Conservation (phyloP, 53 echinoderm and acorn worm genomes). For the Paracentrotus lividus region DNA sequence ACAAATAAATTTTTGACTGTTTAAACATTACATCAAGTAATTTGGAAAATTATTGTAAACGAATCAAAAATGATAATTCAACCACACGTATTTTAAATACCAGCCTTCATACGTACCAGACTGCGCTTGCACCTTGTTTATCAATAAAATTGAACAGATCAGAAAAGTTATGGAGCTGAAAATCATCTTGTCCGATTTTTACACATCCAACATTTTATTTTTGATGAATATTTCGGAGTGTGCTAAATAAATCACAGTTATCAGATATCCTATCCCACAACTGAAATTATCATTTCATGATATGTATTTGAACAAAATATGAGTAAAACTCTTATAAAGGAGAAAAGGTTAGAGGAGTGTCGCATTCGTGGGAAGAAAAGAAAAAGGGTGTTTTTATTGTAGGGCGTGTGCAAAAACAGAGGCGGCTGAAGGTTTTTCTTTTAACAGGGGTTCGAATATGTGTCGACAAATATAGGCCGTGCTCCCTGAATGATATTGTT, state of each 20-base stretch:
- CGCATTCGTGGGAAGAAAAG: neutral
- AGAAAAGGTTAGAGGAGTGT: neutral
- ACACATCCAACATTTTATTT: neutral
- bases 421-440: neutral
- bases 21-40: no score
- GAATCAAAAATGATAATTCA: no score
- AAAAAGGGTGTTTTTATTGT: neutral
- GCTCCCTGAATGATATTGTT: no score
- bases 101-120: neutral
- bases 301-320: neutral
- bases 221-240: neutral
- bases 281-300: neutral
- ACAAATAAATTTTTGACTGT: no score
- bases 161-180: neutral
- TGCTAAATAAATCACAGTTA: neutral
- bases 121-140: neutral
- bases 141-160: neutral
- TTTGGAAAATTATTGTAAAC: no score
- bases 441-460: neutral
- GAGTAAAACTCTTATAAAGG: neutral
- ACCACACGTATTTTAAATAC: no score
- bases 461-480: no score
- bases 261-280: neutral
- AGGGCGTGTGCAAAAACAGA: neutral
- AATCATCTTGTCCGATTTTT: neutral